phyloP scores from a whole-genome alignment of 2,888 invertebrate genomes.

The Synergus umbraculus region DNA sequence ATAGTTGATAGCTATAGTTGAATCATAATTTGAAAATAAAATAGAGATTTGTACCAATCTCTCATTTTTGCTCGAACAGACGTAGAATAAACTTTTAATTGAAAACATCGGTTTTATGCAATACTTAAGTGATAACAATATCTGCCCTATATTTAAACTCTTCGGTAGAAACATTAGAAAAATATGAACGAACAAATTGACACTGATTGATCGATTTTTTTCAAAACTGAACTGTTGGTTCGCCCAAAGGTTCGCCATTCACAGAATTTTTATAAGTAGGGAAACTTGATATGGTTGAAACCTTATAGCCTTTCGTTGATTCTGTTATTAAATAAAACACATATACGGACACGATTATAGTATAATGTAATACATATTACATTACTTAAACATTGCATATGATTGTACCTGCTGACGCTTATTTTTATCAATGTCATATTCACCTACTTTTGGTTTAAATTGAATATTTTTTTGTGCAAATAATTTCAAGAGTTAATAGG shows the following conservation, averaged over 20 bases:
- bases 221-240: conserved; percentile 29
- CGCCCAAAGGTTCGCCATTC: neutral
- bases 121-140: neutral
- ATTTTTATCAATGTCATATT: neutral
- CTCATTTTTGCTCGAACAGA: neutral
- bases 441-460: neutral
- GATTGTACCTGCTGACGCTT: neutral
- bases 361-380: conserved; percentile 23
- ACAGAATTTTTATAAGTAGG: conserved; percentile 23
- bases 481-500: neutral
- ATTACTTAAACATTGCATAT: conserved; percentile 5
- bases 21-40: neutral
- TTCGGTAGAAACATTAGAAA: too few relatives aligned
- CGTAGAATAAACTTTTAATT: neutral
- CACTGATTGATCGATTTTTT: neutral
- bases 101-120: neutral
- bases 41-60: neutral
- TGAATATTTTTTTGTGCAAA: neutral
- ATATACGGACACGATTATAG: neutral
- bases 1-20: neutral
- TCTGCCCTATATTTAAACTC: too few relatives aligned
- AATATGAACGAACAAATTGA: too few relatives aligned
- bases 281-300: conserved; percentile 26
- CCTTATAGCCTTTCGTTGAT: conserved; percentile 18
- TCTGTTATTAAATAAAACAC: conserved; percentile 18